These are phyloP conservation scores for Dipodomys stephensi DNA, from an alignment of 2,113 vertebrate genomes.

Conservation along the genomic window DNA sequence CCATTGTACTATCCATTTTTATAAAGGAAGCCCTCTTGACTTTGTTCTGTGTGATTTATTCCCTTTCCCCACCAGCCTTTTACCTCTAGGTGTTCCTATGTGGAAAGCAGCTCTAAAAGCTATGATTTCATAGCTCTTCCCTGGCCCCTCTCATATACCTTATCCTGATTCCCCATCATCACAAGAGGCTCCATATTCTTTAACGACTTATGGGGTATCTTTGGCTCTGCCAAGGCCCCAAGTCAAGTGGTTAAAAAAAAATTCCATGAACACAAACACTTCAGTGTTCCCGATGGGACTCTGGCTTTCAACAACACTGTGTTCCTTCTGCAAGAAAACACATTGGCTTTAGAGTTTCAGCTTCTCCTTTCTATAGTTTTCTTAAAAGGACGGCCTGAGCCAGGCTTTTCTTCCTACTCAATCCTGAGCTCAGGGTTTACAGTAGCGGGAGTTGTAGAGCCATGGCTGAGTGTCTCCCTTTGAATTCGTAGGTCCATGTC, in stretches of 20 bases:
- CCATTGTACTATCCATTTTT: background rate
- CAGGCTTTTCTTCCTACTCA: background rate
- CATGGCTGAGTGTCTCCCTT: background rate
- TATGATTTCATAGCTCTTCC: background rate
- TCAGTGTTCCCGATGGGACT: background rate
- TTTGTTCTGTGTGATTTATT: background rate
- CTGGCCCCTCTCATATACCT: background rate
- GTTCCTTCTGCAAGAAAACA: slow-evolving; percentile 27
- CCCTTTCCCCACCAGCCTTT: background rate
- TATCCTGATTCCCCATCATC: slow-evolving; percentile 20
- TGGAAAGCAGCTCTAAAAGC: background rate
- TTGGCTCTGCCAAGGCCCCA: slow-evolving; percentile 30
- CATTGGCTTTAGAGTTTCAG: slow-evolving; percentile 40
- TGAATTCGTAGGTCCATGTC: slow-evolving; percentile 15
- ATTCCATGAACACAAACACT: slow-evolving; percentile 64
- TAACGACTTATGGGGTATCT: slow-evolving; percentile 1
- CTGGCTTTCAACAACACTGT: slow-evolving; percentile 45
- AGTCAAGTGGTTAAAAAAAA: slow-evolving; percentile 55
- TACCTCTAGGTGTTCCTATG: background rate
- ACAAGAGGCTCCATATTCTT: background rate
- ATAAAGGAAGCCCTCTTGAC: background rate
- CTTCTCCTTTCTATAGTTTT: slow-evolving; percentile 54
- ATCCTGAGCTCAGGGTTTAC: background rate
- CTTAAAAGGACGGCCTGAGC: slow-evolving; percentile 18
- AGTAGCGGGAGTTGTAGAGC: background rate